Percentiles rank a stretch among this genome's conserved stretches.
phyloP scores from a whole-genome alignment of 2,888 invertebrate genomes.

The Stenchaetothrips biformis region DNA sequence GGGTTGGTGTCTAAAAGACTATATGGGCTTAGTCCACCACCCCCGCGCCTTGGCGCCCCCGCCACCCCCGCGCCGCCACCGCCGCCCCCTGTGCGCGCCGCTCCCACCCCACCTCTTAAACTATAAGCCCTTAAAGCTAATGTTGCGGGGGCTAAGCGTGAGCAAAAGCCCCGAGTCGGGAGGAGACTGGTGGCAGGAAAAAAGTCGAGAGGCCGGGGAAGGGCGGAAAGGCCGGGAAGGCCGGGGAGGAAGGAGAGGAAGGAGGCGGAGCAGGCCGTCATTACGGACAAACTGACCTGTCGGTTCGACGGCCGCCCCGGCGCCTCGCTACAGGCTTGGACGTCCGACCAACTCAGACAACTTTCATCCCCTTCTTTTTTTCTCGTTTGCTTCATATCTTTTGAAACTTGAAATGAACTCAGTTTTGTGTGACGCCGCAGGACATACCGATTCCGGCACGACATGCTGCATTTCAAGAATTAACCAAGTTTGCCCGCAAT shows the following conservation, averaged over 20 bases:
- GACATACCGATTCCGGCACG: too few relatives aligned
- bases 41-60: neutral
- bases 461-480: too few relatives aligned
- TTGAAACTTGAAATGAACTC: too few relatives aligned
- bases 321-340: too few relatives aligned
- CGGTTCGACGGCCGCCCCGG: too few relatives aligned
- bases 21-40: slow-evolving; percentile 20
- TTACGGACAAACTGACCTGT: slow-evolving; percentile 17
- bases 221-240: neutral
- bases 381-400: too few relatives aligned
- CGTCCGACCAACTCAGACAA: too few relatives aligned
- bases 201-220: slow-evolving; percentile 7
- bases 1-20: slow-evolving; percentile 24
- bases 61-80: neutral
- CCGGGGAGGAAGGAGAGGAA: neutral
- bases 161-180: slow-evolving; percentile 11
- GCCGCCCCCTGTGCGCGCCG: neutral
- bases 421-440: too few relatives aligned
- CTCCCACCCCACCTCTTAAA: slow-evolving; percentile 24
- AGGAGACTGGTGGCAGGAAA: slow-evolving; percentile 19
- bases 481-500: too few relatives aligned
- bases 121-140: slow-evolving; percentile 25
- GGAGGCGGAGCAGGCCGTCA: neutral
- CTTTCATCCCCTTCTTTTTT: too few relatives aligned
- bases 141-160: slow-evolving; percentile 24